phyloP scores from a whole-genome alignment of 2,113 vertebrate genomes.

The Taurulus bubalis region DNA sequence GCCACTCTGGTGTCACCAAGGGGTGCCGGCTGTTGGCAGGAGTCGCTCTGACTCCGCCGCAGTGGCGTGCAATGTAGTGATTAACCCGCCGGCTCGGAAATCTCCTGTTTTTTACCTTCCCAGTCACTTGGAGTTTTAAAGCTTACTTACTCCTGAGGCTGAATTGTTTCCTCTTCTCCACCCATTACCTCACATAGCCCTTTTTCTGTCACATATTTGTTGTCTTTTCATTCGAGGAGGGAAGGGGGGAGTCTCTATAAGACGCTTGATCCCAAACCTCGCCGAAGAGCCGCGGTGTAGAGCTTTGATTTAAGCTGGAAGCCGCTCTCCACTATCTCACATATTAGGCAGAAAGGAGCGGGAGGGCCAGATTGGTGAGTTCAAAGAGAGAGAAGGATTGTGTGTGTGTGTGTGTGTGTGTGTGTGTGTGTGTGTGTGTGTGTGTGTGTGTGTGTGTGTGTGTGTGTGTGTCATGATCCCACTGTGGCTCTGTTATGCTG shows the following conservation, averaged over 20 bases:
- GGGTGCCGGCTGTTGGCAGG: conserved; percentile 20
- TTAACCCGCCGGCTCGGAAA: conserved; percentile 11
- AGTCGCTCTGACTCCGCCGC: conserved; percentile 10
- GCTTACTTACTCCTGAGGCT: background rate
- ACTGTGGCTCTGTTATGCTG: conserved; percentile 27
- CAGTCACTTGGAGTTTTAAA: conserved; percentile 11
- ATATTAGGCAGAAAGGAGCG: conserved; percentile 31
- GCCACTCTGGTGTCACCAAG: background rate
- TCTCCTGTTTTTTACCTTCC: conserved; percentile 26
- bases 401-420: conserved; percentile 33
- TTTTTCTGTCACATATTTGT: conserved; percentile 18
- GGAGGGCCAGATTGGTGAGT: conserved; percentile 26
- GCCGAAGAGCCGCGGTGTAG: background rate
- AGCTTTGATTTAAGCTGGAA: conserved; percentile 42
- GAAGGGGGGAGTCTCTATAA: background rate
- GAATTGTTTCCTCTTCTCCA: conserved; percentile 3
- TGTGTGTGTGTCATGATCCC: conserved; percentile 12
- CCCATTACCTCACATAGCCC: conserved; percentile 3
- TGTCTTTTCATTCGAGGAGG: background rate
- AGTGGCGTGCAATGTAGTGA: conserved; percentile 10
- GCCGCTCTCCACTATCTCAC: conserved; percentile 34
- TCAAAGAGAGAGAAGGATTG: conserved; percentile 51
- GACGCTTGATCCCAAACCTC: conserved; percentile 26
- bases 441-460: conserved; percentile 19
- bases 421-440: conserved; percentile 30